Percentiles rank a stretch among this genome's conserved stretches.
These are phyloP conservation scores for Psittacula cyanocephala DNA, from an alignment of 2,113 vertebrate species.

Conservation along the genomic window DNA sequence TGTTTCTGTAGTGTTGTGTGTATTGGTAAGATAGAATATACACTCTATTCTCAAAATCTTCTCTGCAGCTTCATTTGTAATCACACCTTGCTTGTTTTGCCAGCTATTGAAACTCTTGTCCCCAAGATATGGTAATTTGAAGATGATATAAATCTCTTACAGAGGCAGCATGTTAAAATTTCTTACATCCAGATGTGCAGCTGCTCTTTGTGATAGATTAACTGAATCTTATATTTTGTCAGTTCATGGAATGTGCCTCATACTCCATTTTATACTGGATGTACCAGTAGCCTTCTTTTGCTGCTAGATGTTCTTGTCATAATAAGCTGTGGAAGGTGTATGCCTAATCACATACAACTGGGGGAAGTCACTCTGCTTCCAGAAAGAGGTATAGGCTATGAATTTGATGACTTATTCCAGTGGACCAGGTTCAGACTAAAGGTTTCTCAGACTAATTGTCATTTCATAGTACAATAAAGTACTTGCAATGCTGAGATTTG, in stretches of 20 bases:
- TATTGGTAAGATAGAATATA: background rate
- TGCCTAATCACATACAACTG: background rate
- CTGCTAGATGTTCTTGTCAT: background rate
- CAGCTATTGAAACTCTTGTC: background rate
- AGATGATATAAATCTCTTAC: rapidly evolving
- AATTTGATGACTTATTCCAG: background rate
- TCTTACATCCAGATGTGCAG: background rate
- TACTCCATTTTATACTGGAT: background rate
- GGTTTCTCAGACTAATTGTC: background rate
- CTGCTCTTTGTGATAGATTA: background rate
- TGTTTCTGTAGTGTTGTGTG: background rate
- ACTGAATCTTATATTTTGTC: background rate
- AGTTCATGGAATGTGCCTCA: background rate
- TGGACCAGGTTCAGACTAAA: background rate
- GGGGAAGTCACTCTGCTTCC: background rate
- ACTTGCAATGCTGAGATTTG: background rate
- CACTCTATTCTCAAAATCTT: background rate
- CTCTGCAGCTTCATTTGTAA: background rate
- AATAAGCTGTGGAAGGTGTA: background rate
- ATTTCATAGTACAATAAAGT: background rate
- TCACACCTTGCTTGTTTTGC: background rate
- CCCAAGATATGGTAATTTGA: rapidly evolving
- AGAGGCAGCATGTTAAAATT: background rate
- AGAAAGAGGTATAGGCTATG: rapidly evolving
- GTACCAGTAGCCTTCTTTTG: background rate